phyloP scores from a whole-genome alignment of 2,888 invertebrate species.

The Ectemnius continuus region DNA sequence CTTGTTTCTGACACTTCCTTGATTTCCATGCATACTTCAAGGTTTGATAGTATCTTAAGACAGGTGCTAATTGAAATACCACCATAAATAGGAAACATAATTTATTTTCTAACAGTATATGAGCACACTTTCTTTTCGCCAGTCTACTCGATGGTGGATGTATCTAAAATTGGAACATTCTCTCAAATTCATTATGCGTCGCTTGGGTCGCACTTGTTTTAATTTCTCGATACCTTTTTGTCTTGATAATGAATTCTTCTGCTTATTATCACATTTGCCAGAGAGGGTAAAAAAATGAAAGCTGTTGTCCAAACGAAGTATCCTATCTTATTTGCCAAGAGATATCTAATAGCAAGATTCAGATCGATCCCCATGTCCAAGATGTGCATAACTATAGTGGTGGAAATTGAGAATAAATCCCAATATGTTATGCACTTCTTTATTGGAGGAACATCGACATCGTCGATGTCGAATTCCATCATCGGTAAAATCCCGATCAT shows the following conservation, averaged over 20 bases:
- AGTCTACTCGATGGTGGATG: not conserved
- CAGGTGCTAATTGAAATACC: constrained; percentile 86
- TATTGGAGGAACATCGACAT: constrained; percentile 66
- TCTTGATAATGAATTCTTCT: constrained; percentile 82
- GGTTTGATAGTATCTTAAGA: constrained; percentile 83
- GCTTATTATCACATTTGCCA: constrained; percentile 87
- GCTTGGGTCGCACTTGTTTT: not conserved
- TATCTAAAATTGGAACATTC: not conserved
- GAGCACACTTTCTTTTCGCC: constrained; percentile 16
- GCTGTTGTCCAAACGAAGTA: constrained; percentile 85
- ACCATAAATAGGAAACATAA: constrained; percentile 69
- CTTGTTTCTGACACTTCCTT: constrained; percentile 81
- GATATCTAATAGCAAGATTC: constrained; percentile 85
- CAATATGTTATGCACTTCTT: constrained; percentile 77
- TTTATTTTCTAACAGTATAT: constrained; percentile 42
- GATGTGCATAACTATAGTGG: constrained; percentile 85
- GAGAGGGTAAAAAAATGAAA: constrained; percentile 86
- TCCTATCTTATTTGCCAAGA: constrained; percentile 79
- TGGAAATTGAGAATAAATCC: constrained; percentile 83
- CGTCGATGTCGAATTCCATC: constrained; percentile 59
- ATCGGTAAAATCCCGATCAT: constrained; percentile 58
- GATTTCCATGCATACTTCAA: constrained; percentile 83
- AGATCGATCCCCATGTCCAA: constrained; percentile 85
- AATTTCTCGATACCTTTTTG: constrained; percentile 63
- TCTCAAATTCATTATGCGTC: not conserved